Percentiles rank a stretch among this genome's conserved stretches.
phyloP scores from a whole-genome alignment of 37 sponge, comb jelly and placozoan species.

The Petrosia ficiformis region DNA sequence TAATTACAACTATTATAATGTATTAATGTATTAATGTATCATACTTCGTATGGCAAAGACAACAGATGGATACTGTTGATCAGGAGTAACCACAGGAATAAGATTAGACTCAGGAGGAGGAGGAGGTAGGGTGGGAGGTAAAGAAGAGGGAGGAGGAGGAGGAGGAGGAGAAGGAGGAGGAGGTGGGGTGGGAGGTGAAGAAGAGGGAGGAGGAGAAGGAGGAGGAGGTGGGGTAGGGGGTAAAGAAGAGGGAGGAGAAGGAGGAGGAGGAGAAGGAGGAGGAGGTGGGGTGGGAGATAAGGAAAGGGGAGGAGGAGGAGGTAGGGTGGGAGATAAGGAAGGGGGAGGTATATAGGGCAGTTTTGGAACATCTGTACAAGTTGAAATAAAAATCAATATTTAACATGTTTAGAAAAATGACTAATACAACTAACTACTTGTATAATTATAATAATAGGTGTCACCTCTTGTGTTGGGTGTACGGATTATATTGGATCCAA shows the following conservation, averaged over 20 bases:
- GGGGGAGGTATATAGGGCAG: neutral
- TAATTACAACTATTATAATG: neutral
- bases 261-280: too few species aligned
- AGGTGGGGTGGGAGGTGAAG: neutral
- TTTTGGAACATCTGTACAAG: too few species aligned
- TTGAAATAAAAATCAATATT: too few species aligned
- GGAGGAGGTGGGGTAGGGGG: neutral
- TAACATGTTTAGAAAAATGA: neutral
- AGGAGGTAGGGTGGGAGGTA: neutral
- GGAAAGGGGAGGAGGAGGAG: slow-evolving; percentile 1
- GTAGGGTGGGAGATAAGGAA: neutral
- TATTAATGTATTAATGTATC: neutral
- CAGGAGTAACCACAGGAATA: neutral
- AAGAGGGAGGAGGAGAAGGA: neutral
- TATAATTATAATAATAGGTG: neutral
- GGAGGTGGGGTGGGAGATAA: neutral
- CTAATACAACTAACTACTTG: neutral
- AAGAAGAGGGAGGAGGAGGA: neutral
- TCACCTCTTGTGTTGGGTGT: too few species aligned
- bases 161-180: neutral
- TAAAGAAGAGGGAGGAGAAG: too few species aligned
- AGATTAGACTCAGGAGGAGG: neutral
- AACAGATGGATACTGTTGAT: neutral
- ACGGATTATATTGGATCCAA: too few species aligned
- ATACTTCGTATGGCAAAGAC: neutral